These are phyloP conservation scores for Campaea margaritaria DNA, from an alignment of 2,888 invertebrate genomes.

Conservation along the genomic window DNA sequence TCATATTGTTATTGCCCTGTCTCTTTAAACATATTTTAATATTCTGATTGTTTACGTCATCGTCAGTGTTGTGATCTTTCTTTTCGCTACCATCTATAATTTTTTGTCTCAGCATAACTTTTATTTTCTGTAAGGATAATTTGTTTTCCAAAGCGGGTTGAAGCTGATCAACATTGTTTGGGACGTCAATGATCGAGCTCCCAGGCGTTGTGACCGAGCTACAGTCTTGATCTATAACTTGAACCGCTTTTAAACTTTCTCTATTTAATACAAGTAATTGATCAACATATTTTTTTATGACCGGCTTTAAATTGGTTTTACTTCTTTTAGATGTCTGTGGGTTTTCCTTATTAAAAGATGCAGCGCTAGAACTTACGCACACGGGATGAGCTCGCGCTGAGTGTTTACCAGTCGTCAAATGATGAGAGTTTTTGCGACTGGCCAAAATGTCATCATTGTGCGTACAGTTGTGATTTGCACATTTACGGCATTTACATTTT, in stretches of 20 bases:
- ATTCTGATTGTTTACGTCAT: constrained; percentile 29
- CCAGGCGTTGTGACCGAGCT: constrained; percentile 77
- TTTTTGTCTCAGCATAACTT: constrained; percentile 61
- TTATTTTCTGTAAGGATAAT: constrained; percentile 73
- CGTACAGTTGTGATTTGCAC: constrained; percentile 30
- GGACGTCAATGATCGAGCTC: constrained; percentile 75
- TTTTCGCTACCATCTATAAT: constrained; percentile 52
- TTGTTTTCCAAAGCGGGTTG: constrained; percentile 53
- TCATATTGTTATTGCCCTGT: constrained; percentile 29
- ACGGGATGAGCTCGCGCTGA: constrained; percentile 39
- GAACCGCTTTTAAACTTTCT: constrained; percentile 70
- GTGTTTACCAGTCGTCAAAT: constrained; percentile 35
- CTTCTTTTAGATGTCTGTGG: constrained; percentile 29
- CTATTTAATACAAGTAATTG: constrained; percentile 70
- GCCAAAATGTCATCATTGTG: constrained; percentile 26
- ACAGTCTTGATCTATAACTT: constrained; percentile 76
- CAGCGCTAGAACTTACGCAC: constrained; percentile 28
- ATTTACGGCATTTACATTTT: constrained; percentile 46
- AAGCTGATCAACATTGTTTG: constrained; percentile 58
- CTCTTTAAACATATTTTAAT: constrained; percentile 22
- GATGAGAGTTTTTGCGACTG: constrained; percentile 43
- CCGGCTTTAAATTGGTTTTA: constrained; percentile 59
- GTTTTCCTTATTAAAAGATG: constrained; percentile 39
- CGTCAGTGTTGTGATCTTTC: constrained; percentile 19
- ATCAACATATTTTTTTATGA: constrained; percentile 72